Conservation (phyloP, 1,140 invertebrate species). For the Helicoverpa zea region DNA sequence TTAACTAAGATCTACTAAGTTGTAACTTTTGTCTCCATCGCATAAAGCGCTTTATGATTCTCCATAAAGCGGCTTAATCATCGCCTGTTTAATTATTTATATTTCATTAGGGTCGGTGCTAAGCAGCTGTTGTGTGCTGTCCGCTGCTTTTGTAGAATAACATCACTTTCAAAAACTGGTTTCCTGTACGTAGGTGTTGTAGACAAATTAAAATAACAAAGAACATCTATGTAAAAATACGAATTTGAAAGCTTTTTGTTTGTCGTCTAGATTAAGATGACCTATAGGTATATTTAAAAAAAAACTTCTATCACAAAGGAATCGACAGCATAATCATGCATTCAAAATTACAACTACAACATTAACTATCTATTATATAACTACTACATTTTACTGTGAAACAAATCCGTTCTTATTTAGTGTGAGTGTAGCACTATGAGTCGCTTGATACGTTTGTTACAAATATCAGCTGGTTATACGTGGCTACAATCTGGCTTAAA, state of each 20-base stretch:
- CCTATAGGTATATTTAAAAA: too few species aligned
- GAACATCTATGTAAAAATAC: too few species aligned
- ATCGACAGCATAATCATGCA: too few species aligned
- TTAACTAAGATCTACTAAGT: neutral
- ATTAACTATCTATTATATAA: too few species aligned
- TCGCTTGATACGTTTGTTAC: neutral
- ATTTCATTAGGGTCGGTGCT: conserved; percentile 14
- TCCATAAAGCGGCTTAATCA: neutral
- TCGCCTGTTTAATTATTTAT: conserved; percentile 16
- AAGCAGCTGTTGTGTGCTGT: neutral
- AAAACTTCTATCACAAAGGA: too few species aligned
- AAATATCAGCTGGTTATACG: neutral
- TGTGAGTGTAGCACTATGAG: neutral
- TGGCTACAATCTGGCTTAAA: conserved; percentile 22
- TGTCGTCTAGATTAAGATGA: too few species aligned
- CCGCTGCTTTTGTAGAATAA: neutral
- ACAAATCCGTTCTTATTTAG: too few species aligned
- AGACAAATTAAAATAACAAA: neutral
- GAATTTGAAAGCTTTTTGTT: too few species aligned
- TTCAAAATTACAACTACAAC: too few species aligned
- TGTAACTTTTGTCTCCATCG: neutral
- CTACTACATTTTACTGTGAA: neutral
- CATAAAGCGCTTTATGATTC: neutral
- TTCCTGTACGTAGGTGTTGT: neutral
- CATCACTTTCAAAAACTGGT: conserved; percentile 24